phyloP scores from a whole-genome alignment of 2,113 vertebrate species.

The Lasiurus cinereus region DNA sequence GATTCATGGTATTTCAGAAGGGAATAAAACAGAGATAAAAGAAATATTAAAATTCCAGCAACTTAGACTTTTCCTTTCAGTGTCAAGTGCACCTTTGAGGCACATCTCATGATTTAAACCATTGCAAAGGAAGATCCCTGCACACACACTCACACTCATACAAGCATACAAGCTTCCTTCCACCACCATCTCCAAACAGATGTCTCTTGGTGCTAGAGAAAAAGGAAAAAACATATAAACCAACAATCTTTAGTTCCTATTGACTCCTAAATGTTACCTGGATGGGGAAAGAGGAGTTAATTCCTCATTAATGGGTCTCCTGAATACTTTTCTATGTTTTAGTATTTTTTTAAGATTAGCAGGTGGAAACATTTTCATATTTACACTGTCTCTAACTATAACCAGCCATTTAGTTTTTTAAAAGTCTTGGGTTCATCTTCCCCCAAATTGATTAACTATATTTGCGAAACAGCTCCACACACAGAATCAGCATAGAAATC shows the following conservation, averaged over 20 bases:
- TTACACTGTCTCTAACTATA: conserved; percentile 1
- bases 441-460: not conserved
- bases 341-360: not conserved
- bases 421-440: not conserved
- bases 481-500: conserved; percentile 6
- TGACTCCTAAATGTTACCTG: conserved; percentile 13
- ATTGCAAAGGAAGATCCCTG: not conserved
- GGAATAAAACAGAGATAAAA: conserved; percentile 18
- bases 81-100: not conserved
- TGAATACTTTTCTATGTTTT: not conserved
- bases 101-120: not conserved
- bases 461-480: not conserved
- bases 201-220: not conserved
- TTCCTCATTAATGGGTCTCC: not conserved
- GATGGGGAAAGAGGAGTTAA: not conserved
- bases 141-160: not conserved
- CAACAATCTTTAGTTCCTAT: not conserved
- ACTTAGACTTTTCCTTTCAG: not conserved
- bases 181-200: not conserved
- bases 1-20: conserved; percentile 39
- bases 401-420: not conserved
- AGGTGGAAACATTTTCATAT: not conserved
- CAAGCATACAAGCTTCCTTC: not conserved
- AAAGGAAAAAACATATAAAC: not conserved
- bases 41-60: conserved; percentile 24